Conservation (phyloP, 2,797 vertebrate genomes). For the Amazona finschi region DNA sequence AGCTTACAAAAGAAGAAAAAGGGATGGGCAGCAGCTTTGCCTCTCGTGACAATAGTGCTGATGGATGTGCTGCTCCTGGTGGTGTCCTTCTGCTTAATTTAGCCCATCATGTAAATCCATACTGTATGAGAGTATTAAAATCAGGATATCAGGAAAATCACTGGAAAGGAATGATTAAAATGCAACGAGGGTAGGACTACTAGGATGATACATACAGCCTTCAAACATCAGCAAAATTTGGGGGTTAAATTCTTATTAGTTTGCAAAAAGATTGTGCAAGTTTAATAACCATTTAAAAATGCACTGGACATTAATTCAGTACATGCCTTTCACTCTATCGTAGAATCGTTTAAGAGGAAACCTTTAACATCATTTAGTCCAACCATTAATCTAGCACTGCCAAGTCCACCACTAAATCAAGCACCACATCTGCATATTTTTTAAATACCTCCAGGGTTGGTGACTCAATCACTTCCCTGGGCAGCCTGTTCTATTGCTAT, state of each 20-base stretch:
- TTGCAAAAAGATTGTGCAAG: background rate
- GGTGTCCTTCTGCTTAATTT: conserved; percentile 17
- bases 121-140: background rate
- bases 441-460: background rate
- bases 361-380: background rate
- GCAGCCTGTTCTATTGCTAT: background rate
- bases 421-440: background rate
- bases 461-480: background rate
- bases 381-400: background rate
- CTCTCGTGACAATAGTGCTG: background rate
- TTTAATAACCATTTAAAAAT: background rate
- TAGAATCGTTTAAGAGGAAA: background rate
- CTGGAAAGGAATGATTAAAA: conserved; percentile 27
- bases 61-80: background rate
- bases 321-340: background rate
- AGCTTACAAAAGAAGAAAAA: background rate
- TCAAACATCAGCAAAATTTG: background rate
- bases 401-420: background rate
- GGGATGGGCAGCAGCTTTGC: background rate
- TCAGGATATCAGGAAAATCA: background rate
- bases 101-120: conserved; percentile 17
- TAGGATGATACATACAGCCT: background rate
- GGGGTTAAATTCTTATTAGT: background rate
- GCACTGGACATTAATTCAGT: background rate
- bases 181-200: background rate